phyloP scores from a whole-genome alignment of 2,797 vertebrate species.

The Squalus acanthias region DNA sequence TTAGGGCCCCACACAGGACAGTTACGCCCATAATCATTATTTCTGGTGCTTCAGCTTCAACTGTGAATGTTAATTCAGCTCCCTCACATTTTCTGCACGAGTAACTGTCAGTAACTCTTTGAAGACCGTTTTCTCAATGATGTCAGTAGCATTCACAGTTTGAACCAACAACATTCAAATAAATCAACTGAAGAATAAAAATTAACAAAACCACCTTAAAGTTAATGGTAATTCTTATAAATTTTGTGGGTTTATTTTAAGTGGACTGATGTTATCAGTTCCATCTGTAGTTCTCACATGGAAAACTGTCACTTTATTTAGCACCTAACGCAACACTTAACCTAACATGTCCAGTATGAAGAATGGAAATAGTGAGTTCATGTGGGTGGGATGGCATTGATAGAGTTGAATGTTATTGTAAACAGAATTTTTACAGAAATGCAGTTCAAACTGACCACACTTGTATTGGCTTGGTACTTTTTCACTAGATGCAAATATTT shows the following conservation, averaged over 20 bases:
- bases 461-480: not conserved
- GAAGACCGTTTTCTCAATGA: not conserved
- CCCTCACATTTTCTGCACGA: not conserved
- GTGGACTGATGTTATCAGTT: not conserved
- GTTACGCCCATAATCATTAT: not conserved
- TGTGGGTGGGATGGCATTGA: not conserved
- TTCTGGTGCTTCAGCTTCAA: not conserved
- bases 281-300: not conserved
- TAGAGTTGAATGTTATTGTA: not conserved
- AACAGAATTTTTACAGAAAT: not conserved
- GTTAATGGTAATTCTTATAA: not conserved
- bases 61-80: not conserved
- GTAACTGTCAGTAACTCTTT: not conserved
- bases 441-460: not conserved
- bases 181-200: not conserved
- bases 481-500: not conserved
- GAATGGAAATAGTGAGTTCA: not conserved
- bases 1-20: not conserved
- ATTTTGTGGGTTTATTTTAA: not conserved
- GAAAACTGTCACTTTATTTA: not conserved
- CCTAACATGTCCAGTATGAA: not conserved
- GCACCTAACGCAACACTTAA: not conserved
- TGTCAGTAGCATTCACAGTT: not conserved
- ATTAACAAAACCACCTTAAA: not conserved
- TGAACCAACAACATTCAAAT: not conserved